Conservation (phyloP, 2,797 vertebrate species). For the Chloroceryle amazona region DNA sequence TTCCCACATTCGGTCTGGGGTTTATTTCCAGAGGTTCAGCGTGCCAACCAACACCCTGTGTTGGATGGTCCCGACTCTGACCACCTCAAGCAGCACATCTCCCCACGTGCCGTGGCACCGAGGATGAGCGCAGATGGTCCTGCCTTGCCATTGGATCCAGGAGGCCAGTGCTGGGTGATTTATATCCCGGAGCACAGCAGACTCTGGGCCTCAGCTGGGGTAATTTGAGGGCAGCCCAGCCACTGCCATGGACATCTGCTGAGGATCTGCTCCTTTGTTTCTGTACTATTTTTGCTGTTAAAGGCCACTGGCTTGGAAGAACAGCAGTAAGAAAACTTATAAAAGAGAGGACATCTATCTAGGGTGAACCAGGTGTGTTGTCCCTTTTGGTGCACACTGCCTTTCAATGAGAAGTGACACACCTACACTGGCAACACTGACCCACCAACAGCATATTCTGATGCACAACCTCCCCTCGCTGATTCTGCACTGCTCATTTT, state of each 20-base stretch:
- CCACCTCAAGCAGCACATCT: not conserved
- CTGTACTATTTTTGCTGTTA: not conserved
- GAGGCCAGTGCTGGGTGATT: constrained; percentile 7
- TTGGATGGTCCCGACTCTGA: not conserved
- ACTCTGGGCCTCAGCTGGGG: constrained; percentile 23
- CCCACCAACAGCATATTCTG: not conserved
- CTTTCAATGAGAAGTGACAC: not conserved
- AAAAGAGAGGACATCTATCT: not conserved
- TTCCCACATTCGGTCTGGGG: not conserved
- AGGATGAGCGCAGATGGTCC: constrained; percentile 5
- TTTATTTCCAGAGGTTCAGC: not conserved
- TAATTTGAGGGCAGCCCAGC: not conserved
- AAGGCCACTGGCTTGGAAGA: not conserved
- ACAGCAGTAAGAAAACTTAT: not conserved
- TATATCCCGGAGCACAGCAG: not conserved
- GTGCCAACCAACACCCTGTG: not conserved
- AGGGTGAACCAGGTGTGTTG: not conserved
- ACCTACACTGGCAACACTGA: not conserved
- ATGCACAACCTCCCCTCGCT: not conserved
- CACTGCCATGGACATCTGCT: not conserved
- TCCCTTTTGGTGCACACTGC: rapidly evolving
- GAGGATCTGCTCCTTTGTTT: not conserved
- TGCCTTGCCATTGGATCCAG: not conserved
- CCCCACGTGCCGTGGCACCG: rapidly evolving
- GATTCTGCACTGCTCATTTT: not conserved